A percentile compares a stretch with the other conserved stretches of the same genome.
These are phyloP conservation scores for Phylloscopus trochiloides DNA, from an alignment of 2,113 vertebrate genomes.

Conservation along the genomic window DNA sequence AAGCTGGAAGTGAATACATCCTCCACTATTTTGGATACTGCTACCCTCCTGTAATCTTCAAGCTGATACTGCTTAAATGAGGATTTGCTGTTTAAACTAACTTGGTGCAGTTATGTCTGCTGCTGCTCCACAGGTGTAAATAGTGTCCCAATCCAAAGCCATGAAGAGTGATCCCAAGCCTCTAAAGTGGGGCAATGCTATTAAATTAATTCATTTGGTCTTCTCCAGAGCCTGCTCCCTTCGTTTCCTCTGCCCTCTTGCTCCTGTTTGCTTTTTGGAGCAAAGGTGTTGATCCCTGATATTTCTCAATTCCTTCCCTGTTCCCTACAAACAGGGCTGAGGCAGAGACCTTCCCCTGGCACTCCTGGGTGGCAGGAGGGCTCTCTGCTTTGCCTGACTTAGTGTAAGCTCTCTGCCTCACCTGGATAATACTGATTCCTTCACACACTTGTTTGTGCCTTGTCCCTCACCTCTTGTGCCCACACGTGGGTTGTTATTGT, in stretches of 20 bases:
- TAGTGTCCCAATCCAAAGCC: neutral
- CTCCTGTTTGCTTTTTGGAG: neutral
- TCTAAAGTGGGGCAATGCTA: neutral
- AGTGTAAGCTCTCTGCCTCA: neutral
- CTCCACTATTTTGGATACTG: neutral
- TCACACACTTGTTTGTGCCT: slow-evolving; percentile 6
- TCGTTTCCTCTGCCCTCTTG: neutral
- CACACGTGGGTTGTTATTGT: accelerated
- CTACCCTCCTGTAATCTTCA: neutral
- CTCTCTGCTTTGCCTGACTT: neutral
- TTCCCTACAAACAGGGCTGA: neutral
- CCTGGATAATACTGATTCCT: neutral
- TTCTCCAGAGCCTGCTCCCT: neutral
- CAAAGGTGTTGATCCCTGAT: neutral
- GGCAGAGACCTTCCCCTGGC: neutral
- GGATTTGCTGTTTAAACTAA: neutral
- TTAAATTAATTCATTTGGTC: neutral
- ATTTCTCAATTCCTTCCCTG: neutral
- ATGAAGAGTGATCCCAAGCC: neutral
- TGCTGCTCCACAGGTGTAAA: neutral
- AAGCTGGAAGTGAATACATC: neutral
- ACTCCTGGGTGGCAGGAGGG: neutral
- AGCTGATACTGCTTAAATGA: neutral
- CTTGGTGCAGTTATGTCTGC: neutral
- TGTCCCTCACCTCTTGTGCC: neutral